Conservation (phyloP, 2,888 invertebrate species). For the Harpagoxenus sublaevis region DNA sequence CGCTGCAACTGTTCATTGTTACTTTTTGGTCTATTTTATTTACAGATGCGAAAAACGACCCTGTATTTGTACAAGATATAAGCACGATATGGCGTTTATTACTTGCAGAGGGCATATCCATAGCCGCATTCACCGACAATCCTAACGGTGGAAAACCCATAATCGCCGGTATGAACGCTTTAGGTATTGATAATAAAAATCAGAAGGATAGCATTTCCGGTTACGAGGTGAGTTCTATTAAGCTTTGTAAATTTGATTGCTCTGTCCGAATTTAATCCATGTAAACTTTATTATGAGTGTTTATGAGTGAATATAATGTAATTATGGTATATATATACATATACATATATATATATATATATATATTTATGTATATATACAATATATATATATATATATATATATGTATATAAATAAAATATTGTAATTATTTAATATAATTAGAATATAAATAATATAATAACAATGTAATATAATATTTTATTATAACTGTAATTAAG, state of each 20-base stretch:
- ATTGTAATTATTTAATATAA: not conserved
- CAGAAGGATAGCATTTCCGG: conserved; percentile 50
- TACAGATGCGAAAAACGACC: conserved; percentile 77
- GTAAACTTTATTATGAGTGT: not conserved
- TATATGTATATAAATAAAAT: no score
- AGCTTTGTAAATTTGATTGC: not conserved
- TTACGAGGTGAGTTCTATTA: conserved; percentile 60
- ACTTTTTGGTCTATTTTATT: conserved; percentile 26
- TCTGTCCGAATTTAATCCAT: not conserved
- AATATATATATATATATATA: no score
- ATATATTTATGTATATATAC: no score
- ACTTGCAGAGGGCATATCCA: conserved; percentile 79
- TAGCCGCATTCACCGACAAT: conserved; percentile 83
- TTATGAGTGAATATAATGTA: not conserved
- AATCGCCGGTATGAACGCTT: conserved; percentile 83
- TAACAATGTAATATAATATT: not conserved
- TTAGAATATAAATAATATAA: not conserved
- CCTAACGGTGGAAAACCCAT: conserved; percentile 79
- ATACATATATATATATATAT: no score
- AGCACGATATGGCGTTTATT: conserved; percentile 75
- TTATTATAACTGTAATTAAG: not conserved
- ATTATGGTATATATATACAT: no score
- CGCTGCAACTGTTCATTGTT: not conserved
- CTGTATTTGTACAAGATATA: conserved; percentile 73
- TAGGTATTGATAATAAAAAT: conserved; percentile 68